Evolutionary conservation across 2,888 invertebrate species (phyloP).

Genomic region (Nasonovia ribisnigri): DNA sequence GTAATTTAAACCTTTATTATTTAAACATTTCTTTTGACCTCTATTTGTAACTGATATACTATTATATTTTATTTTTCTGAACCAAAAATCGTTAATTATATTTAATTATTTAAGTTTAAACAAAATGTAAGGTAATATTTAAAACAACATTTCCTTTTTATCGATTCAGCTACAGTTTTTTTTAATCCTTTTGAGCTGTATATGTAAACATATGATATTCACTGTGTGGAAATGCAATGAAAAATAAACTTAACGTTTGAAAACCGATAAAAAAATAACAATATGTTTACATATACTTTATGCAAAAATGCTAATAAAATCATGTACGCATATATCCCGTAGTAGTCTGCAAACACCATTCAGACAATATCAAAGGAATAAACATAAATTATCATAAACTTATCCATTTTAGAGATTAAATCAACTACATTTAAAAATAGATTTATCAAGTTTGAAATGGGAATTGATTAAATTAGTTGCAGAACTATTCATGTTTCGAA

Average conservation of each 20-base stretch:
- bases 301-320: background rate
- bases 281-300: background rate
- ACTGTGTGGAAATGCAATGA: background rate
- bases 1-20: background rate
- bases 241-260: background rate
- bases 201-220: background rate
- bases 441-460: background rate
- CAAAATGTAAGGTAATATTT: background rate
- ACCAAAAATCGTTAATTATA: background rate
- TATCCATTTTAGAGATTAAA: background rate
- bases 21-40: background rate
- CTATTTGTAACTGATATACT: background rate
- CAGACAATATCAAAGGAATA: background rate
- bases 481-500: background rate
- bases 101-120: constrained; percentile 12
- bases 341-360: background rate
- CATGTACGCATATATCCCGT: background rate
- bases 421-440: background rate
- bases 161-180: background rate
- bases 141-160: background rate
- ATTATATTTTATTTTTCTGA: background rate
- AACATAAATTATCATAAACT: background rate
- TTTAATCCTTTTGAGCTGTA: background rate
- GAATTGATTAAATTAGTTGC: background rate
- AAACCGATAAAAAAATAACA: background rate